Base-by-base conservation (phyloP, 2,113 vertebrate genomes). In the Orientallactaga bullata region DNA sequence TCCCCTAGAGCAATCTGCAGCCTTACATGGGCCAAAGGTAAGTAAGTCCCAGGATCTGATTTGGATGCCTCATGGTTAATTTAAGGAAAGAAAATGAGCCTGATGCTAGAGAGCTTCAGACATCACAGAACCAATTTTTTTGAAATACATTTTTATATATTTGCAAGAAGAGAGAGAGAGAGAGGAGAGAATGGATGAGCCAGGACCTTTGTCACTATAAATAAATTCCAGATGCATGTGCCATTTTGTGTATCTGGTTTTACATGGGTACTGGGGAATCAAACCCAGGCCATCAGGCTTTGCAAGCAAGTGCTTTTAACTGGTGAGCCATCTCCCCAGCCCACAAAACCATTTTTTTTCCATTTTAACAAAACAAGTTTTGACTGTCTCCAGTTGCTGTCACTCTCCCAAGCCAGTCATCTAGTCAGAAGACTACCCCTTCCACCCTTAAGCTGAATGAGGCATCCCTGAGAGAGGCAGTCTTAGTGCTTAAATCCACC, bases 21-120 rank as follows among this genome's bases (percentile, higher is more conserved):
- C 10, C 55, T 32, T 73, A n/a, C 1, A 86, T 39, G n/a, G 42
- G 23, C 32, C 78, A 61, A 26, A 23, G 61, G 71, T 51, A 80
- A 89, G n/a, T n/a, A n/a, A n/a, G n/a, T 13, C 77, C 26, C 28
- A 85, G 32, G 16, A 5, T 32, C 35, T 65, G 69, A 7, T 24
- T 51, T 85, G 10, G 42, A 18, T 61, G 65, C 28, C 13, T 83
- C 37, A 4, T 28, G 12, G 7, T 26, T 4, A 88, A 76, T 58
- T 58, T 95, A 69, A 92, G 30, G 39, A 35, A 80, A 88, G 63
- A 92, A 94, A 90, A 80, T 24, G 66, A 74, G 39, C 3, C n/a
- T 63, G 20, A 65, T 11, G 7, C 37, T 63, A 11, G 15, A 74
- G n/a, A 65, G 30, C 11, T 30, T 77, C 9, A 32, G 30, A 21